A percentile compares a stretch with the other conserved stretches of the same genome.
phyloP scores from a whole-genome alignment of 2,797 vertebrate species.

The Serranus cabrilla region DNA sequence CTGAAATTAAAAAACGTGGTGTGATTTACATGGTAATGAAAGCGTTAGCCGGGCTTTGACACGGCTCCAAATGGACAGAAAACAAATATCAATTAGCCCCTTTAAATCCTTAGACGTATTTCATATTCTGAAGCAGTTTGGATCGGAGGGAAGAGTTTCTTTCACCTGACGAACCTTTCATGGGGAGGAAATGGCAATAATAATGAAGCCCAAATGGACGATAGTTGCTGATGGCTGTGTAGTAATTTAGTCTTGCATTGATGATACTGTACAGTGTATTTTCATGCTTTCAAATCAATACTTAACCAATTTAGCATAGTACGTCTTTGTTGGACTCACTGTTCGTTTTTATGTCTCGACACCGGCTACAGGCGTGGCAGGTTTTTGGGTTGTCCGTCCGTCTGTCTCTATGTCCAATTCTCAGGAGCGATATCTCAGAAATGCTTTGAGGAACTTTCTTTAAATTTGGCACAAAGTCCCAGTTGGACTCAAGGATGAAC shows the following conservation, averaged over 20 bases:
- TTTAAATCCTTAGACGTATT: constrained; percentile 51
- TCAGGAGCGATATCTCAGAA: too few species aligned
- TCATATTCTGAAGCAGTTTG: constrained; percentile 37
- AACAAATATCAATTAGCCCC: constrained; percentile 69
- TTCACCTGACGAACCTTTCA: constrained; percentile 13
- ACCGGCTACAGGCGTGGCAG: too few species aligned
- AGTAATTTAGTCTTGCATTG: not conserved
- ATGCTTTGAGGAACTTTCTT: too few species aligned
- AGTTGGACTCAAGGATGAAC: too few species aligned
- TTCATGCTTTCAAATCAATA: not conserved
- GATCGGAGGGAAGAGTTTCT: not conserved
- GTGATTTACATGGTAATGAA: constrained; percentile 68
- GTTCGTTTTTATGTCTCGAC: not conserved
- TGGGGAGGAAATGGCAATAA: constrained; percentile 41
- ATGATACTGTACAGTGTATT: not conserved
- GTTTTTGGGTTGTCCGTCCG: too few species aligned
- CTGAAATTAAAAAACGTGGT: constrained; percentile 56
- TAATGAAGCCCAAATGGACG: constrained; percentile 43
- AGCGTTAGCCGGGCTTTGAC: constrained; percentile 54
- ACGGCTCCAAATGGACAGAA: constrained; percentile 56
- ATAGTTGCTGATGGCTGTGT: constrained; percentile 3
- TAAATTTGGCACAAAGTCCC: too few species aligned
- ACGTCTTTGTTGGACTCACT: not conserved
- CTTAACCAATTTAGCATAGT: not conserved
- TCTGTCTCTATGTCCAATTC: too few species aligned